A percentile compares a stretch with the other conserved stretches of the same genome.
Evolutionary conservation across 2,797 vertebrate genomes (phyloP).

Genomic region (Centroberyx gerrardi): DNA sequence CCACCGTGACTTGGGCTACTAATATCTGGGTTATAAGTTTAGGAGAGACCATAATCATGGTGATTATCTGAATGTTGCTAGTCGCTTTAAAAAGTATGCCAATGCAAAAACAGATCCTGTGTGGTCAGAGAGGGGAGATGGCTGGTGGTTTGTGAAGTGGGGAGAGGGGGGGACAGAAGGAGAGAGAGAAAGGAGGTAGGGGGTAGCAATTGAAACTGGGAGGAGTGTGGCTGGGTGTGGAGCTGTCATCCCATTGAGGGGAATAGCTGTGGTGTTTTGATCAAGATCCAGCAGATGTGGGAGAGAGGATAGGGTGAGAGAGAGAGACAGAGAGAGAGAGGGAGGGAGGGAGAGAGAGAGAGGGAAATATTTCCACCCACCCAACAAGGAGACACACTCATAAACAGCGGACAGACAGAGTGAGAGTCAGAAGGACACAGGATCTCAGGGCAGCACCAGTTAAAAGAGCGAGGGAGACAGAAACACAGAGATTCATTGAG

Average conservation of each 20-base stretch:
- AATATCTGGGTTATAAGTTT: constrained; percentile 45
- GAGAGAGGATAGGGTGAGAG: constrained; percentile 66
- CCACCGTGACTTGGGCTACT: constrained; percentile 28
- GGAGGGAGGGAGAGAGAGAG: constrained; percentile 71
- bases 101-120: constrained; percentile 72
- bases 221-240: constrained; percentile 79
- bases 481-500: constrained; percentile 73
- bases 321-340: constrained; percentile 44
- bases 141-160: constrained; percentile 67
- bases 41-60: constrained; percentile 30
- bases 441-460: constrained; percentile 75
- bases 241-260: constrained; percentile 80
- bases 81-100: constrained; percentile 65
- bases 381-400: constrained; percentile 85
- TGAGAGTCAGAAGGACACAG: constrained; percentile 78
- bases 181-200: constrained; percentile 59
- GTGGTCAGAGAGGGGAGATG: constrained; percentile 62
- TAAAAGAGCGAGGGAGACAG: constrained; percentile 64
- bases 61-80: constrained; percentile 49
- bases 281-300: constrained; percentile 82
- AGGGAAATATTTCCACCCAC: constrained; percentile 88
- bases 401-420: constrained; percentile 83
- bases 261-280: constrained; percentile 84
- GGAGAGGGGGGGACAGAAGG: constrained; percentile 44
- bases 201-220: constrained; percentile 71